Evolutionary conservation across 2,888 invertebrate genomes (phyloP).

Genomic region (Pheosia gnoma): DNA sequence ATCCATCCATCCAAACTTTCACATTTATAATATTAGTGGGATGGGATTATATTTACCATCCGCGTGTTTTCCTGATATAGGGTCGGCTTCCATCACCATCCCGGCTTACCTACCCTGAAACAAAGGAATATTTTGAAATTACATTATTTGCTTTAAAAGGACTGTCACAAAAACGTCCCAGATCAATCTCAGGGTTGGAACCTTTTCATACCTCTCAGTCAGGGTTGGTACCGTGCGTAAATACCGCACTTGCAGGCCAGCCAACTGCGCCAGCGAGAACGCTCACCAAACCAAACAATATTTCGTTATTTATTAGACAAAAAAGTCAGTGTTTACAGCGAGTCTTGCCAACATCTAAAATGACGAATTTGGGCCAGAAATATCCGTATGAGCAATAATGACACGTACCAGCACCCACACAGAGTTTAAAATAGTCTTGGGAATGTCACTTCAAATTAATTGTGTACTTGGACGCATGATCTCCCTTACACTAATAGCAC

Average conservation of each 20-base stretch:
- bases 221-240: conserved; percentile 10
- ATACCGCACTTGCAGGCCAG: conserved; percentile 19
- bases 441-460: conserved; percentile 22
- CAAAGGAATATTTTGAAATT: conserved; percentile 29
- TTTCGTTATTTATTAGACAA: conserved; percentile 34
- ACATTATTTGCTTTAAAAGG: background rate
- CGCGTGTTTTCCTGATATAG: conserved; percentile 68
- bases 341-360: conserved; percentile 55
- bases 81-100: conserved; percentile 80
- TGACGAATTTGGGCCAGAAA: conserved; percentile 59
- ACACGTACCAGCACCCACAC: conserved; percentile 59
- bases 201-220: background rate
- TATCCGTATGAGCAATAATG: conserved; percentile 53
- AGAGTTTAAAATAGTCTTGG: conserved; percentile 56
- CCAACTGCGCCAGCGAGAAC: conserved; percentile 43
- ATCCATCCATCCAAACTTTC: no score
- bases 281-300: conserved; percentile 32
- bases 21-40: background rate
- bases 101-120: conserved; percentile 62
- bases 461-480: conserved; percentile 14
- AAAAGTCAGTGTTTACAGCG: conserved; percentile 50
- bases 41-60: conserved; percentile 64
- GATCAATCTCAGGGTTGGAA: conserved; percentile 14
- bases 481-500: background rate
- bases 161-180: conserved; percentile 2